Conservation (phyloP, 2,797 vertebrate species). For the Columba guinea region DNA sequence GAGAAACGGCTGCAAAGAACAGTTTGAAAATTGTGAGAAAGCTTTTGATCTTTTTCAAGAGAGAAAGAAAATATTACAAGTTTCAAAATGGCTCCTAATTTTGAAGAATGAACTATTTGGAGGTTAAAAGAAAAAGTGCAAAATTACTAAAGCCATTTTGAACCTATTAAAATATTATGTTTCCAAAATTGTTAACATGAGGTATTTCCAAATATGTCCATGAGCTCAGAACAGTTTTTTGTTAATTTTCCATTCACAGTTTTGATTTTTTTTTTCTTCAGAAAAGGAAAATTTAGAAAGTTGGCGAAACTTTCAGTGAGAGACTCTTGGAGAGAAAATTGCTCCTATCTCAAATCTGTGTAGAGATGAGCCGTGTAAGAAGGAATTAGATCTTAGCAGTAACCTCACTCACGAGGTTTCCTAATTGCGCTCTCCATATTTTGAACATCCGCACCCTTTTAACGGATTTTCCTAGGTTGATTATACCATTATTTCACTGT, state of each 20-base stretch:
- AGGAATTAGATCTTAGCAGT: conserved; percentile 23
- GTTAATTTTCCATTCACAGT: neutral
- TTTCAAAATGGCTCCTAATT: neutral
- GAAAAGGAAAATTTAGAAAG: neutral
- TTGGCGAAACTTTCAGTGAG: neutral
- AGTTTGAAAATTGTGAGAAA: neutral
- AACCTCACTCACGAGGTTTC: conserved; percentile 27
- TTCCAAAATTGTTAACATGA: neutral
- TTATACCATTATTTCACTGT: conserved; percentile 53
- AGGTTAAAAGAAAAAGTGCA: neutral
- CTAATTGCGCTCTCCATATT: conserved; percentile 39
- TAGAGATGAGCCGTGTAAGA: neutral
- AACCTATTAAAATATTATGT: neutral
- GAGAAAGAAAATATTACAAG: neutral
- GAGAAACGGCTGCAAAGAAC: neutral
- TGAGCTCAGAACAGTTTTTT: neutral
- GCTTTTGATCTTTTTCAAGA: neutral
- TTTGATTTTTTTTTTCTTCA: neutral
- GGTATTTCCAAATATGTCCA: neutral
- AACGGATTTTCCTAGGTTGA: conserved; percentile 69
- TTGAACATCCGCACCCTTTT: conserved; percentile 42
- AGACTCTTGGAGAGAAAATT: neutral
- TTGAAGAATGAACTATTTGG: neutral
- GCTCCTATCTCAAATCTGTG: neutral
- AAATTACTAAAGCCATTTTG: neutral